A percentile compares a stretch with the other conserved stretches of the same genome.
These are phyloP conservation scores for Scatophagus argus DNA, from an alignment of 2,113 vertebrate species.

Conservation along the genomic window DNA sequence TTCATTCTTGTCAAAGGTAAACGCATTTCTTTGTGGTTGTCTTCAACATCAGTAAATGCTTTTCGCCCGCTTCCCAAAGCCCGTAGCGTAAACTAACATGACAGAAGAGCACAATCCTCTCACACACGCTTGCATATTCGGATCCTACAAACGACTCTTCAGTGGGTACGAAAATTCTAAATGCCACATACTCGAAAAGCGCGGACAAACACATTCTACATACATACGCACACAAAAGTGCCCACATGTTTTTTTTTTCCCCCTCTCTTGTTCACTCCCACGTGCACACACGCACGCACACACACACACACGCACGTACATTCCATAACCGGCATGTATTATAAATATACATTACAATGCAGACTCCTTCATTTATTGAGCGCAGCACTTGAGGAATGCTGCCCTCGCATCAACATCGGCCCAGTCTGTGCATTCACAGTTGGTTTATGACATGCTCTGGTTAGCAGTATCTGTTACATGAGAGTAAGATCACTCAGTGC, in stretches of 20 bases:
- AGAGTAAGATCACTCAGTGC: constrained; percentile 33
- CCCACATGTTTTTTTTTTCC: constrained; percentile 37
- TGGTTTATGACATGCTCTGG: constrained; percentile 62
- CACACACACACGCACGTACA: constrained; percentile 52
- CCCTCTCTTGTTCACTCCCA: constrained; percentile 10
- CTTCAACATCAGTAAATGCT: constrained; percentile 81
- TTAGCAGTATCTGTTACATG: constrained; percentile 59
- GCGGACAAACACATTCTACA: constrained; percentile 77
- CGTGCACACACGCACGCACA: background rate
- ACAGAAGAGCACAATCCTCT: constrained; percentile 75
- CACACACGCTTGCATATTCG: constrained; percentile 82
- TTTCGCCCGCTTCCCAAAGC: constrained; percentile 49
- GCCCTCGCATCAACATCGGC: constrained; percentile 32
- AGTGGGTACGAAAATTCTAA: constrained; percentile 81
- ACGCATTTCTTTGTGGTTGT: constrained; percentile 78
- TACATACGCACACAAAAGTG: constrained; percentile 67
- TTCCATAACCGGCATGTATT: constrained; percentile 71
- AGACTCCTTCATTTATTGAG: constrained; percentile 41
- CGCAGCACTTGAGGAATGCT: constrained; percentile 55
- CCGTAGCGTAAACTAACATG: constrained; percentile 68
- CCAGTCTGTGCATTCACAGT: constrained; percentile 51
- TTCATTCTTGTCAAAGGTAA: constrained; percentile 80
- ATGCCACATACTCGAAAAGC: constrained; percentile 81
- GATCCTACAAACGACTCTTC: constrained; percentile 82
- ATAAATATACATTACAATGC: constrained; percentile 78